Conservation (phyloP, 2,888 invertebrate genomes). For the Eumacrocentrus americanus region DNA sequence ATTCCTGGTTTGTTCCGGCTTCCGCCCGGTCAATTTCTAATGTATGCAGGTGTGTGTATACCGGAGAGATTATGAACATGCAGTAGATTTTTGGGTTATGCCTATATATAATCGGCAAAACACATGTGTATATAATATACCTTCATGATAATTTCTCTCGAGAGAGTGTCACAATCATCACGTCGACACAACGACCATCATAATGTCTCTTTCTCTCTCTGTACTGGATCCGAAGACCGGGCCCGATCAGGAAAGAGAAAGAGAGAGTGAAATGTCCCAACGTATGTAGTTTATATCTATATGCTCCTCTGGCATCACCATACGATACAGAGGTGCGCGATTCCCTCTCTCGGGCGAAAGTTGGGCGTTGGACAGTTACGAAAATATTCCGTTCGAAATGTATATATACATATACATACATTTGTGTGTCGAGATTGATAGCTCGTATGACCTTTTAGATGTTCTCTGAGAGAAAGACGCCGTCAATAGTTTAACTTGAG, state of each 20-base stretch:
- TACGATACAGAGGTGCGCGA: slow-evolving; percentile 26
- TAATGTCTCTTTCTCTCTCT: background rate
- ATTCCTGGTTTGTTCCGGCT: background rate
- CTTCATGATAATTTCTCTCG: background rate
- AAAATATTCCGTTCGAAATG: slow-evolving; percentile 17
- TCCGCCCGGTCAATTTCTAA: background rate
- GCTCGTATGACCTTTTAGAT: slow-evolving; percentile 1
- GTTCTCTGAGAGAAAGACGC: no score
- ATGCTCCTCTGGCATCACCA: no score
- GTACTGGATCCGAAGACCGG: background rate
- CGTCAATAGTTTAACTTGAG: background rate
- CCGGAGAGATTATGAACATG: no score
- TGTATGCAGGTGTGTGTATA: no score
- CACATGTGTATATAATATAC: no score
- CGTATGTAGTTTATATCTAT: no score
- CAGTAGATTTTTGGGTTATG: no score
- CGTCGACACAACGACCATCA: background rate
- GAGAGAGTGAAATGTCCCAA: slow-evolving; percentile 34
- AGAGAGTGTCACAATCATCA: background rate
- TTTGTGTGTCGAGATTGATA: background rate
- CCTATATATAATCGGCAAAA: no score
- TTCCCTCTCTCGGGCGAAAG: slow-evolving; percentile 34
- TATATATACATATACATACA: slow-evolving; percentile 7
- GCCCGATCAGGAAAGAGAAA: slow-evolving; percentile 22
- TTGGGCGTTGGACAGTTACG: slow-evolving; percentile 27